Evolutionary conservation across 2,797 vertebrate genomes (phyloP).

Genomic region (Simalia tracyae): DNA sequence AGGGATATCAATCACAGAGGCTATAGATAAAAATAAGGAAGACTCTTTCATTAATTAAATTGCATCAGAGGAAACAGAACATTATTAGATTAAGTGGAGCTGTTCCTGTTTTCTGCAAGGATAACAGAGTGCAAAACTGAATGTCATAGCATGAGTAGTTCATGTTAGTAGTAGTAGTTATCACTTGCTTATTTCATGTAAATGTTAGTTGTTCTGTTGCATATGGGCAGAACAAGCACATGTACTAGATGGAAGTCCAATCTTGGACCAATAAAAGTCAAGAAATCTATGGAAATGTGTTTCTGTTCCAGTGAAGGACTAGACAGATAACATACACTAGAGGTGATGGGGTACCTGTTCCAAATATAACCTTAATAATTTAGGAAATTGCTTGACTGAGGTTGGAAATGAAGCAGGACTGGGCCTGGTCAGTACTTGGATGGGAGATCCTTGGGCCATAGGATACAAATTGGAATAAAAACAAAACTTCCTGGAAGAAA

Average conservation of each 20-base stretch:
- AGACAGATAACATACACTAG: background rate
- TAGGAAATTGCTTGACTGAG: background rate
- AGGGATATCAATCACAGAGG: background rate
- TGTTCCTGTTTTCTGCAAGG: background rate
- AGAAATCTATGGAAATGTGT: background rate
- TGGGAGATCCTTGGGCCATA: too few species aligned
- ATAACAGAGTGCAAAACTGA: background rate
- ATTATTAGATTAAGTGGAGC: background rate
- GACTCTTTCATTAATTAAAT: background rate
- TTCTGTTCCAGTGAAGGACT: background rate
- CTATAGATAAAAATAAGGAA: conserved; percentile 4
- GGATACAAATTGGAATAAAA: too few species aligned
- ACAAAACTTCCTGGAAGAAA: too few species aligned
- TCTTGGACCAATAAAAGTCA: background rate
- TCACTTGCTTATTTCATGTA: background rate
- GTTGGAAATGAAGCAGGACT: too few species aligned
- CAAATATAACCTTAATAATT: background rate
- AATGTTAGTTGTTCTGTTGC: too few species aligned
- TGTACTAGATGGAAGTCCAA: background rate
- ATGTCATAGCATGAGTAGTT: background rate
- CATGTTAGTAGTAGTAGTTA: too few species aligned
- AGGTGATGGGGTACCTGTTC: background rate
- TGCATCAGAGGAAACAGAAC: background rate
- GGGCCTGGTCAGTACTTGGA: too few species aligned
- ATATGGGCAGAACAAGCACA: background rate